Percentiles rank a stretch among this genome's conserved stretches.
These are phyloP conservation scores for Dicyema japonicum DNA, from an alignment of 1,140 invertebrate genomes.

Conservation along the genomic window DNA sequence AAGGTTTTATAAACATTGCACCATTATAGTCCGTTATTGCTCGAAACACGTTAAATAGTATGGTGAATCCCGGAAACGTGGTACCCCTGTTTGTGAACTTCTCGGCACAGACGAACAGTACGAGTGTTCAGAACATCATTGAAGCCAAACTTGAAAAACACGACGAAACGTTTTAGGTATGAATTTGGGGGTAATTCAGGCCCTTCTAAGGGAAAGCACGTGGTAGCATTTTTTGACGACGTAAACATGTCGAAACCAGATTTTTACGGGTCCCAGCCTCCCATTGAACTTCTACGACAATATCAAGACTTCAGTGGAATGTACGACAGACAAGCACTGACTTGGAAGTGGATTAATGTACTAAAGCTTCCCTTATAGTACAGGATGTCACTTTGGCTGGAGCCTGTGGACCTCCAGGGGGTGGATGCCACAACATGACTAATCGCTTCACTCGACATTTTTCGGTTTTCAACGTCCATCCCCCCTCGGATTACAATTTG, in stretches of 20 bases:
- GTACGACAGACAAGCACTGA: constrained; percentile 47
- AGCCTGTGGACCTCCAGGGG: constrained; percentile 22
- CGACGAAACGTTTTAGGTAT: constrained; percentile 2
- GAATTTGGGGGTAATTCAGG: no score
- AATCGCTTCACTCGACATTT: constrained; percentile 19
- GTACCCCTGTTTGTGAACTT: constrained; percentile 45
- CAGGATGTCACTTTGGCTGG: constrained; percentile 18
- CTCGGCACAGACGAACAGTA: constrained; percentile 49
- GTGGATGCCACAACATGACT: constrained; percentile 18
- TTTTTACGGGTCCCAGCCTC: constrained; percentile 19
- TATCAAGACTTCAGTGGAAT: constrained; percentile 43
- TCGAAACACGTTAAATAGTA: constrained; percentile 31
- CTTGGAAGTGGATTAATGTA: constrained; percentile 36
- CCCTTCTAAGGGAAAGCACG: constrained; percentile 4
- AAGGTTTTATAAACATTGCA: constrained; percentile 20
- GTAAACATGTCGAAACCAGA: constrained; percentile 25
- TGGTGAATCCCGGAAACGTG: constrained; percentile 27
- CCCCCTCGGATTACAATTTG: constrained; percentile 17
- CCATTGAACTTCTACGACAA: constrained; percentile 29
- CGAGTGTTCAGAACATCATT: constrained; percentile 21
- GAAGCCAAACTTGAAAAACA: constrained; percentile 21
- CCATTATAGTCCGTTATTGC: constrained; percentile 33
- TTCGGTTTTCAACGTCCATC: constrained; percentile 17
- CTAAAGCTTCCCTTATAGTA: constrained; percentile 2
- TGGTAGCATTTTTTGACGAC: constrained; percentile 21